Evolutionary conservation across 2,888 invertebrate species (phyloP).

Genomic region (Stictocephala bisonia): DNA sequence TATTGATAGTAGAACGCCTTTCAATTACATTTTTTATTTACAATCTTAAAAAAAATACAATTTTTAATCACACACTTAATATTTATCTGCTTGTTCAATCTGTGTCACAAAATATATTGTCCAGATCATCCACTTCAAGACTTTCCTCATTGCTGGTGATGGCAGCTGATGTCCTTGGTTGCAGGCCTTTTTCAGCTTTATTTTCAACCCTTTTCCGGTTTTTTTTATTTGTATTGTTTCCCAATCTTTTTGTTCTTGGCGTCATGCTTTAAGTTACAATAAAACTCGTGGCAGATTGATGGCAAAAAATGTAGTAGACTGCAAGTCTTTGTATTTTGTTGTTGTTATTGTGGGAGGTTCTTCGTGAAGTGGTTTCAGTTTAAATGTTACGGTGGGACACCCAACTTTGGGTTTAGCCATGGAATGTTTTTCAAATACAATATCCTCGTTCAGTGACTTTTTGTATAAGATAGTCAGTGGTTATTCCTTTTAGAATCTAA

Average conservation of each 20-base stretch:
- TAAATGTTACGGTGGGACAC: neutral
- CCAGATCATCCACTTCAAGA: too few species aligned
- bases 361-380: slow-evolving; percentile 4
- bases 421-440: neutral
- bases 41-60: too few species aligned
- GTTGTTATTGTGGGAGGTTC: neutral
- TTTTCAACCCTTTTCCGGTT: neutral
- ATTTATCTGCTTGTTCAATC: too few species aligned
- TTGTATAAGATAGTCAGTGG: slow-evolving; percentile 39
- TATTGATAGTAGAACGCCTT: too few species aligned
- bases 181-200: neutral
- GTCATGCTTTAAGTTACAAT: neutral
- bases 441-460: slow-evolving; percentile 18
- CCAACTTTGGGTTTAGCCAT: slow-evolving; percentile 30
- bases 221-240: neutral
- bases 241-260: neutral
- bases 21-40: too few species aligned
- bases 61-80: too few species aligned
- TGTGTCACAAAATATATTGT: too few species aligned
- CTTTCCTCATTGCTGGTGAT: neutral
- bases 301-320: slow-evolving; percentile 18
- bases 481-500: slow-evolving; percentile 32
- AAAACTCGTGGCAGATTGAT: slow-evolving; percentile 24
- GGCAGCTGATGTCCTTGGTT: neutral
- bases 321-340: neutral